Base-by-base conservation (phyloP, 2,888 invertebrate genomes). In the Megalurothrips usitatus region DNA sequence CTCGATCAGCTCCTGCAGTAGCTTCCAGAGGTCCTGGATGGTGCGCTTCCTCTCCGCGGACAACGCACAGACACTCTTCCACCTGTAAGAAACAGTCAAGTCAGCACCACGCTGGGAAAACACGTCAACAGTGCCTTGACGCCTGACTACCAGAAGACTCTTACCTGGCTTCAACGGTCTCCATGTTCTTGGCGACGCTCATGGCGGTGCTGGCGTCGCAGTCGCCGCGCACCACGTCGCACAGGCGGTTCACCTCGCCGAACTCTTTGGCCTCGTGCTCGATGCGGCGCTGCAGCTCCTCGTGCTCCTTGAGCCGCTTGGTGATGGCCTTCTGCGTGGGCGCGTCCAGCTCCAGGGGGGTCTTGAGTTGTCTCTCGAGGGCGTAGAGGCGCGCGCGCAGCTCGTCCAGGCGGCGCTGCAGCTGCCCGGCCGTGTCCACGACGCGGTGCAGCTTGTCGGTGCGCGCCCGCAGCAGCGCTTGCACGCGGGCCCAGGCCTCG, bases 201-300 rank as follows among this genome's bases (percentile, higher is more conserved):
- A 92, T 91, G 0, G 92, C 91, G 85, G 92, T 93, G 87, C 92
- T 91, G 0, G 92, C 89, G 84, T 94, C 93, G 2, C 92, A 91
- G 84, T 95, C 94, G 84, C 90, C 93, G 79, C 95, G 88, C 1
- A 95, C 87, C 79, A 94, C 89, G 84, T 95, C 94, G 84, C 94
- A 94, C 23, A 94, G 90, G 85, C 94, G 95, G 2, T 96, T 87
- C 0, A 94, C 91, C 85, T 95, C 94, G 1, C 92, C 93, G 8
- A 96, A 91, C 84, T 93, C 92, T 79, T 91, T 91, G 85, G 94
- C 94, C 85, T 95, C 93, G 26, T 91, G 89, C 86, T 95, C 94
- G 78, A 96, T 93, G 10, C 90, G 91, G 82, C 92, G 92, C 85
- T 94, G 93, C 48, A 95, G 89, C 81, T 90, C 90, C 84, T 94